Evolutionary conservation across 2,888 invertebrate species (phyloP).

Genomic region (Leptopilina syphax): DNA sequence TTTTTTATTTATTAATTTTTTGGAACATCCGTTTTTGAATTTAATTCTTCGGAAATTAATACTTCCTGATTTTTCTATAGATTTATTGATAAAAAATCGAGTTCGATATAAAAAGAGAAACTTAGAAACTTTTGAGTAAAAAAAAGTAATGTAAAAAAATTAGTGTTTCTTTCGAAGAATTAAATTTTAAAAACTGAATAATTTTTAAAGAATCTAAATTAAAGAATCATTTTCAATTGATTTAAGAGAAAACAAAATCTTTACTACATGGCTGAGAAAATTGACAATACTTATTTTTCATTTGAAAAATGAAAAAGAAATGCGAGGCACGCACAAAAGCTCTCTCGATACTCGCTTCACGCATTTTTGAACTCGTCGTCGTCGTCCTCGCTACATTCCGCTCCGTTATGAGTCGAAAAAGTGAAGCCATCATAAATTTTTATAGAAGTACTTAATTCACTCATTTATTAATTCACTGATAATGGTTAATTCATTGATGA

Average conservation of each 20-base stretch:
- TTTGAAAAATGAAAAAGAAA: constrained; percentile 1
- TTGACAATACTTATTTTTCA: constrained; percentile 29
- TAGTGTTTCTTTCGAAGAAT: no score
- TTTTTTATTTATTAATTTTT: no score
- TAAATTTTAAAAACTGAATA: not conserved
- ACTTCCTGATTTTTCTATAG: no score
- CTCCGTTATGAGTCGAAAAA: constrained; percentile 31
- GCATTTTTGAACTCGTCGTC: constrained; percentile 25
- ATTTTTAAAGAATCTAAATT: no score
- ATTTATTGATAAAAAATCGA: no score
- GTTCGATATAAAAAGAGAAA: no score
- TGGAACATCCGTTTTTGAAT: no score
- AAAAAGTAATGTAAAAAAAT: no score
- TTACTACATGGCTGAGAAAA: not conserved
- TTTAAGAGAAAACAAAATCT: not conserved
- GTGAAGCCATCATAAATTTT: constrained; percentile 37
- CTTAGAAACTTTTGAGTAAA: no score
- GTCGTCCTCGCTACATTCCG: constrained; percentile 33
- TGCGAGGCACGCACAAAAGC: constrained; percentile 36
- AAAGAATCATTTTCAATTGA: no score
- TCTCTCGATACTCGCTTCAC: constrained; percentile 38
- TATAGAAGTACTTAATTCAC: constrained; percentile 35
- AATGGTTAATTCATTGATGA: constrained; percentile 16
- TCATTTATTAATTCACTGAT: constrained; percentile 27
- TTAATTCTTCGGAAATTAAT: no score